Percentiles rank a stretch among this genome's conserved stretches.
These are phyloP conservation scores for Chloroceryle inda DNA, from an alignment of 2,797 vertebrate genomes.

Conservation along the genomic window DNA sequence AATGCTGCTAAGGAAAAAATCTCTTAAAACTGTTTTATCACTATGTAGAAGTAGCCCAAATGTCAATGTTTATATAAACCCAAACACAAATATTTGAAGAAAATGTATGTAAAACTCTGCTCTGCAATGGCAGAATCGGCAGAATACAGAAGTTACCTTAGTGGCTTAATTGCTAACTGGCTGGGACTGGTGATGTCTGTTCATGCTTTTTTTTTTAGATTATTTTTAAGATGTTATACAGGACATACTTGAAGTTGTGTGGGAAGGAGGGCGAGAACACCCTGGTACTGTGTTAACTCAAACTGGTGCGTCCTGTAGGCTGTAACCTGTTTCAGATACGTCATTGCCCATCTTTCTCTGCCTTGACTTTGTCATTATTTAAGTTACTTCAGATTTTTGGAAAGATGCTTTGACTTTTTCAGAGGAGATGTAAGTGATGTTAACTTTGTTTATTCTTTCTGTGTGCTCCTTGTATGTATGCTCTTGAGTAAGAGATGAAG, in stretches of 20 bases:
- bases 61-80: background rate
- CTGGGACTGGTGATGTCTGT: background rate
- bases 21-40: background rate
- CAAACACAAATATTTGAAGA: background rate
- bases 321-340: background rate
- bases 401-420: background rate
- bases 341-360: background rate
- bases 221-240: slow-evolving; percentile 33
- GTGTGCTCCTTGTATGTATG: background rate
- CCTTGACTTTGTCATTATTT: background rate
- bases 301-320: background rate
- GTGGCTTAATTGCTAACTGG: background rate
- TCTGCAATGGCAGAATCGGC: background rate
- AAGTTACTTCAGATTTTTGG: background rate
- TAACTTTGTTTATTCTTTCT: background rate
- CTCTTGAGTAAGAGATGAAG: background rate
- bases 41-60: background rate
- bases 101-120: background rate
- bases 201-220: background rate
- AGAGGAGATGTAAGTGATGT: background rate
- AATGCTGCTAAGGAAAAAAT: background rate
- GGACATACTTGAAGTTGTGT: slow-evolving; percentile 39
- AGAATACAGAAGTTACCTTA: background rate
- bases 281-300: background rate
- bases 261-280: slow-evolving; percentile 34